Evolutionary conservation across 1,140 invertebrate genomes (phyloP).

Genomic region (Drosophila santomea): DNA sequence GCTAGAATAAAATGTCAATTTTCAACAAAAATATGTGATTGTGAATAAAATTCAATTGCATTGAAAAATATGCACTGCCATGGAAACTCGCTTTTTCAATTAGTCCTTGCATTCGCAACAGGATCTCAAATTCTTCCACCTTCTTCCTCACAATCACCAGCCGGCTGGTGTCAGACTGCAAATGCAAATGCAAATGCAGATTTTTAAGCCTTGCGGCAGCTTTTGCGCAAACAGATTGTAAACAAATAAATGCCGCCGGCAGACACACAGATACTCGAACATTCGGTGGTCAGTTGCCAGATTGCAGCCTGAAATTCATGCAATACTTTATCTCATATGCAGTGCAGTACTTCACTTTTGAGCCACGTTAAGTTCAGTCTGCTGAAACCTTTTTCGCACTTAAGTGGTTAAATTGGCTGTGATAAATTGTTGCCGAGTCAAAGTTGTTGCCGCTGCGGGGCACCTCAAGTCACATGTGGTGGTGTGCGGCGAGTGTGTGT

Average conservation of each 20-base stretch:
- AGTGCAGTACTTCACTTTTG: constrained; percentile 21
- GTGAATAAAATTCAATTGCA: constrained; percentile 2
- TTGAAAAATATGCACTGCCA: constrained; percentile 13
- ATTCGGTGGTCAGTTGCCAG: constrained; percentile 57
- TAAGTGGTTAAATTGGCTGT: constrained; percentile 83
- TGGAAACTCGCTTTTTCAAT: constrained; percentile 71
- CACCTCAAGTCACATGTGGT: constrained; percentile 62
- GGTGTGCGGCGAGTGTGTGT: background rate
- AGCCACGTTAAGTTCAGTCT: constrained; percentile 32
- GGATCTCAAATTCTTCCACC: background rate
- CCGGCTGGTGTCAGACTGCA: constrained; percentile 47
- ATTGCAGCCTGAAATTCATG: constrained; percentile 22
- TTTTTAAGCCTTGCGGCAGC: constrained; percentile 74
- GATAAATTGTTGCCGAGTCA: constrained; percentile 79
- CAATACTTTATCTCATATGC: constrained; percentile 33
- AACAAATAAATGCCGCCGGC: constrained; percentile 77
- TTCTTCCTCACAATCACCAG: background rate
- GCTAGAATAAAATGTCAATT: constrained; percentile 29
- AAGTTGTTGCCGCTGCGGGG: constrained; percentile 69
- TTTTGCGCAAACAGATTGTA: constrained; percentile 76
- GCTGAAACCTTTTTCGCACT: constrained; percentile 74
- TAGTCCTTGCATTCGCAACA: constrained; percentile 23
- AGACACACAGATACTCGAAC: constrained; percentile 26
- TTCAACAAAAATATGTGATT: constrained; percentile 24
- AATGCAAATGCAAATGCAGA: constrained; percentile 74